A percentile compares a stretch with the other conserved stretches of the same genome.
Evolutionary conservation across 1,140 invertebrate genomes (phyloP).

Genomic region (Aphis gossypii): DNA sequence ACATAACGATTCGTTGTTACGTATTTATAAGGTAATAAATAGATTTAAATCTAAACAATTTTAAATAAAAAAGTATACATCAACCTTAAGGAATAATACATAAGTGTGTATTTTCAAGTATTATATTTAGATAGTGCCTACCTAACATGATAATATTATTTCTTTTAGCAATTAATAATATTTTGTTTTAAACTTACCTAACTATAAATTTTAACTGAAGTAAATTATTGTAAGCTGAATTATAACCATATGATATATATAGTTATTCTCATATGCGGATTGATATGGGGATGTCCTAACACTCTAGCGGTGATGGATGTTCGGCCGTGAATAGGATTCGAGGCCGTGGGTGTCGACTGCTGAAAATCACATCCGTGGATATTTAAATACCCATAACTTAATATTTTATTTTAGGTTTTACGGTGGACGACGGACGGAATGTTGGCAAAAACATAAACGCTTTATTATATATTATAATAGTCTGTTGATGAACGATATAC

Average conservation of each 20-base stretch:
- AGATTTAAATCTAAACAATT: too few relatives aligned
- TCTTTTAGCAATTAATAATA: background rate
- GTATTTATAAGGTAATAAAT: too few relatives aligned
- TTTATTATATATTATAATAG: slow-evolving; percentile 9
- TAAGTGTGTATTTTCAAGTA: too few relatives aligned
- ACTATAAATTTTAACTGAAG: background rate
- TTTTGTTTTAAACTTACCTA: too few relatives aligned
- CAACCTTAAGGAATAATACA: too few relatives aligned
- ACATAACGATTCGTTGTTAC: too few relatives aligned
- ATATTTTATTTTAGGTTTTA: background rate
- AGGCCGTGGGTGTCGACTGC: background rate
- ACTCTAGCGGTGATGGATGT: background rate
- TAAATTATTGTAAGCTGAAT: too few relatives aligned
- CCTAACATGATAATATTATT: background rate
- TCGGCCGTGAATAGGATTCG: background rate
- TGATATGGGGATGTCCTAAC: background rate
- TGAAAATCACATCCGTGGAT: background rate
- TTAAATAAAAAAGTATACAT: too few relatives aligned
- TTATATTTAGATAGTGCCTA: too few relatives aligned
- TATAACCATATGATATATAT: too few relatives aligned
- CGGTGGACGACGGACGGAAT: background rate
- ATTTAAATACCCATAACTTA: background rate
- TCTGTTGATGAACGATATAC: background rate
- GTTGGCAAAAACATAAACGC: slow-evolving; percentile 38
- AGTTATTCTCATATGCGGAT: too few relatives aligned